phyloP scores from a whole-genome alignment of 2,888 invertebrate species.

The Lampropteryx suffumata region DNA sequence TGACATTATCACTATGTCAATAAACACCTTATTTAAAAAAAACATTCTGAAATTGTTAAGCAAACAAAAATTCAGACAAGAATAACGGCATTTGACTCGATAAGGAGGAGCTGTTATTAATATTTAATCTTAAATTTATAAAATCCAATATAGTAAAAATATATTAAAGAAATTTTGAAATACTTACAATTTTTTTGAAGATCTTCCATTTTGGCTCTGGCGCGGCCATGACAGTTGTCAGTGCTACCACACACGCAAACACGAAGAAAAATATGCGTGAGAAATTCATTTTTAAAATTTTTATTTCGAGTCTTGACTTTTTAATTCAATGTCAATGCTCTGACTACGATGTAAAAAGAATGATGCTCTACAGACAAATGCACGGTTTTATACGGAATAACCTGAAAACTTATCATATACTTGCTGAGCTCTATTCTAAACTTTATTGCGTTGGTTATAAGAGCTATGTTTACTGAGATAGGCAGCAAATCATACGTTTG shows the following conservation, averaged over 20 bases:
- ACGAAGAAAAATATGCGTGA: constrained; percentile 49
- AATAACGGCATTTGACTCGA: no score
- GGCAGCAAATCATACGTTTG: not conserved
- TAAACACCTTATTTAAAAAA: no score
- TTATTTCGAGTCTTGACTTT: constrained; percentile 2
- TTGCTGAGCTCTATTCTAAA: not conserved
- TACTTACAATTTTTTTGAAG: constrained; percentile 63
- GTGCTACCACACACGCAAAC: constrained; percentile 49
- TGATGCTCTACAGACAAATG: constrained; percentile 12
- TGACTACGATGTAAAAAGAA: constrained; percentile 18
- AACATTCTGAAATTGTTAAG: no score
- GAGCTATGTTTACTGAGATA: not conserved
- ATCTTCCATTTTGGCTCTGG: constrained; percentile 56
- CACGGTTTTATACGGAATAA: constrained; percentile 6
- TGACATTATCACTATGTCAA: no score
- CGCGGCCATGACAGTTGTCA: constrained; percentile 48
- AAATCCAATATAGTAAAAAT: no score
- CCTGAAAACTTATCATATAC: not conserved
- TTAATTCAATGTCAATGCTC: constrained; percentile 9
- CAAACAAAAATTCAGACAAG: no score
- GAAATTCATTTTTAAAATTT: constrained; percentile 50
- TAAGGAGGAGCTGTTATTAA: no score
- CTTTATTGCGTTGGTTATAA: not conserved
- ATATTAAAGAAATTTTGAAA: no score
- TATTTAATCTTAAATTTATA: no score